Conservation (phyloP, 2,888 invertebrate genomes). For the Thymelicus acteon region DNA sequence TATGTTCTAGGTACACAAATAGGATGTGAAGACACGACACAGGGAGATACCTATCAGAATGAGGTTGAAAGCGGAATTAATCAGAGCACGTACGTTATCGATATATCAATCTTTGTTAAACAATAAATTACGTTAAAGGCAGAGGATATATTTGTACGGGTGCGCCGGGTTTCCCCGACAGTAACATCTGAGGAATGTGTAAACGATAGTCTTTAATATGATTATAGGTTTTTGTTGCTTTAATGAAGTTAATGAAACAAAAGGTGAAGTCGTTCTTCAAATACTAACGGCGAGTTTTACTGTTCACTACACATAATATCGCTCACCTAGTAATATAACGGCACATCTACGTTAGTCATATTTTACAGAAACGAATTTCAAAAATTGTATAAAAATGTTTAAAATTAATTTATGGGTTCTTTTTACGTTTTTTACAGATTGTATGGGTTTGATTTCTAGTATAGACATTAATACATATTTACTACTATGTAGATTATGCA, state of each 20-base stretch:
- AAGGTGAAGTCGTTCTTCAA: too few relatives aligned
- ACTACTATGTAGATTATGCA: too few relatives aligned
- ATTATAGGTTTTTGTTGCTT: background rate
- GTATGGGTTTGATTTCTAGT: too few relatives aligned
- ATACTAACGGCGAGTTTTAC: background rate
- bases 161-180: background rate
- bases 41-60: constrained; percentile 31
- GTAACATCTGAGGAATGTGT: background rate
- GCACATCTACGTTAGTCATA: too few relatives aligned
- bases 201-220: background rate
- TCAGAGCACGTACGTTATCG: constrained; percentile 36
- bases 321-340: too few relatives aligned
- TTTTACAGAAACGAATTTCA: too few relatives aligned
- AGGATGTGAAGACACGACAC: constrained; percentile 33
- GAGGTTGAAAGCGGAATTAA: constrained; percentile 31
- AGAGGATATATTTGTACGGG: constrained; percentile 20
- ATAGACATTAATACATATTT: too few relatives aligned
- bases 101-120: constrained; percentile 33
- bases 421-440: too few relatives aligned
- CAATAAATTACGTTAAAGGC: constrained; percentile 26
- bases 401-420: too few relatives aligned
- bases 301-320: background rate
- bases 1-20: constrained; percentile 37
- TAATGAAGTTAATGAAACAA: too few relatives aligned
- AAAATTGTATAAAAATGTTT: too few relatives aligned